Evolutionary conservation across 2,113 vertebrate species (phyloP).

Genomic region (Centrocercus urophasianus): DNA sequence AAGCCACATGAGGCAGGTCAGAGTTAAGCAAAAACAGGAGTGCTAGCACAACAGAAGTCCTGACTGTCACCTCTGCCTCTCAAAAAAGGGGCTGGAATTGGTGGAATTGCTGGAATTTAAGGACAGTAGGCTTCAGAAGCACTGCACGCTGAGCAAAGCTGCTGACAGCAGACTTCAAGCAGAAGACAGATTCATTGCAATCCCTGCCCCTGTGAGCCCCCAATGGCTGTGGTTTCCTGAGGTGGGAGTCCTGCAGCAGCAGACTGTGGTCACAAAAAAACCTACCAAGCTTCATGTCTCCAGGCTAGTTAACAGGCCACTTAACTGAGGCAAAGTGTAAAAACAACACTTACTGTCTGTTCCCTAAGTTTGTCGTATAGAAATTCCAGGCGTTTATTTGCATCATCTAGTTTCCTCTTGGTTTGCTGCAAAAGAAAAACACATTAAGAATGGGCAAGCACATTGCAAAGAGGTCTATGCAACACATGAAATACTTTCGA

Average conservation of each 20-base stretch:
- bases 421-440: conserved; percentile 87
- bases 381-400: conserved; percentile 93
- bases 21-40: neutral
- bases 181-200: neutral
- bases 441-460: neutral
- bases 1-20: conserved; percentile 1
- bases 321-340: neutral
- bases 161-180: neutral
- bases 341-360: conserved; percentile 86
- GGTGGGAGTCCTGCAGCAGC: too few relatives aligned
- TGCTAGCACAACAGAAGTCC: neutral
- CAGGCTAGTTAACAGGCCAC: too few relatives aligned
- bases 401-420: conserved; percentile 96
- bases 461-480: neutral
- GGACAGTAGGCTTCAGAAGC: neutral
- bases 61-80: neutral
- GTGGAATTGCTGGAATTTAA: neutral
- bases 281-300: too few relatives aligned
- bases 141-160: neutral
- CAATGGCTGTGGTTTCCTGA: neutral
- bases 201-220: neutral
- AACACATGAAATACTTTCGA: neutral
- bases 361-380: conserved; percentile 97
- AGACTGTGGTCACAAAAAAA: too few relatives aligned
- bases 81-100: neutral